A percentile compares a stretch with the other conserved stretches of the same genome.
Evolutionary conservation across 2,797 vertebrate species (phyloP).

Genomic region (Cetoscarus ocellatus): DNA sequence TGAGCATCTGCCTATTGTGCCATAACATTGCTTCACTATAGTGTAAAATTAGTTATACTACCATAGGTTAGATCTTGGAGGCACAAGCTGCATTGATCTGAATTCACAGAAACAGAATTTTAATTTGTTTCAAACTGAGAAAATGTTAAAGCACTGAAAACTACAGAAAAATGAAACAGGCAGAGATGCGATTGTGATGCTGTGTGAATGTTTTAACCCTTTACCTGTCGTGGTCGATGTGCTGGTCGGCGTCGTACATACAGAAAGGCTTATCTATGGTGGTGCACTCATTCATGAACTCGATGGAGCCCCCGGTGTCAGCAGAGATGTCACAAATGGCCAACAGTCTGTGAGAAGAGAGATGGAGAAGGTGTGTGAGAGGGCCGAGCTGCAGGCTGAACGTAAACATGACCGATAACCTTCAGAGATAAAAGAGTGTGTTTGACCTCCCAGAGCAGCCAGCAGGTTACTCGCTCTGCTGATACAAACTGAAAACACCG

Average conservation of each 20-base stretch:
- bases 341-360: slow-evolving; percentile 85
- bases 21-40: no score
- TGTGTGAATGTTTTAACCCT: background rate
- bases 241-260: slow-evolving; percentile 97
- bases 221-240: slow-evolving; percentile 95
- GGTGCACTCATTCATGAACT: slow-evolving; percentile 97
- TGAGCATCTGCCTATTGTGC: no score
- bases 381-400: background rate
- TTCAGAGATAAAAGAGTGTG: background rate
- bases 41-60: no score
- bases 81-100: no score
- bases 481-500: background rate
- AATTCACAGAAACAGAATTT: no score
- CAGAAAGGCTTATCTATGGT: slow-evolving; percentile 97
- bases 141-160: no score
- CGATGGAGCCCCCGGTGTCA: slow-evolving; percentile 96
- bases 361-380: background rate
- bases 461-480: background rate
- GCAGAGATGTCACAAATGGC: slow-evolving; percentile 99
- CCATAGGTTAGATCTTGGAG: no score
- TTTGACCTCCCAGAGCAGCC: slow-evolving; percentile 25
- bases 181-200: background rate
- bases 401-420: slow-evolving; percentile 28
- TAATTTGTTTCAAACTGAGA: no score
- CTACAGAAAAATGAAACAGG: no score